Conservation (phyloP, 1,140 invertebrate species). For the Globodera ellingtonae region DNA sequence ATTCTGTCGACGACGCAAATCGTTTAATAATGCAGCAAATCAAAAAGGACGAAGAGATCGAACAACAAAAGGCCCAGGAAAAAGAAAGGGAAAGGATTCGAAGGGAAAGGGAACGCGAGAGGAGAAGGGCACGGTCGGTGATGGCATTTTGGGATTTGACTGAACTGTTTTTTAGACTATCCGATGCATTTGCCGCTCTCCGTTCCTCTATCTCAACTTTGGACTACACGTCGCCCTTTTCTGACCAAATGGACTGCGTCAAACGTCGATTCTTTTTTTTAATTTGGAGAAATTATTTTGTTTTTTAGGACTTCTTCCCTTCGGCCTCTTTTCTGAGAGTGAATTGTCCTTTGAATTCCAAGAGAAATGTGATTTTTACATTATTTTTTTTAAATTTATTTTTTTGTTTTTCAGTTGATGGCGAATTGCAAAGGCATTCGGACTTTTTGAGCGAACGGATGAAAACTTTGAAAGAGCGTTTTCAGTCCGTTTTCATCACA, state of each 20-base stretch:
- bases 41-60: neutral
- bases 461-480: neutral
- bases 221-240: conserved; percentile 6
- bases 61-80: neutral
- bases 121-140: neutral
- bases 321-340: neutral
- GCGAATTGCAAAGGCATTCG: conserved; percentile 12
- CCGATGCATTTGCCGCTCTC: neutral
- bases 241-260: conserved; percentile 2
- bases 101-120: neutral
- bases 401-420: neutral
- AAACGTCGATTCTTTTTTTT: neutral
- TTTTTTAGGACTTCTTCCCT: conserved; percentile 6
- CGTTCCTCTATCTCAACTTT: neutral
- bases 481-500: conserved; percentile 1
- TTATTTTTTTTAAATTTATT: neutral
- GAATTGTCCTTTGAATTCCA: neutral
- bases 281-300: neutral
- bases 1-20: neutral
- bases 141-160: neutral
- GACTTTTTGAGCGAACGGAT: neutral
- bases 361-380: neutral
- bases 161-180: neutral
- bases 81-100: neutral
- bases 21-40: neutral